A percentile compares a stretch with the other conserved stretches of the same genome.
phyloP scores from a whole-genome alignment of 1,140 invertebrate genomes.

The Globodera ellingtonae region DNA sequence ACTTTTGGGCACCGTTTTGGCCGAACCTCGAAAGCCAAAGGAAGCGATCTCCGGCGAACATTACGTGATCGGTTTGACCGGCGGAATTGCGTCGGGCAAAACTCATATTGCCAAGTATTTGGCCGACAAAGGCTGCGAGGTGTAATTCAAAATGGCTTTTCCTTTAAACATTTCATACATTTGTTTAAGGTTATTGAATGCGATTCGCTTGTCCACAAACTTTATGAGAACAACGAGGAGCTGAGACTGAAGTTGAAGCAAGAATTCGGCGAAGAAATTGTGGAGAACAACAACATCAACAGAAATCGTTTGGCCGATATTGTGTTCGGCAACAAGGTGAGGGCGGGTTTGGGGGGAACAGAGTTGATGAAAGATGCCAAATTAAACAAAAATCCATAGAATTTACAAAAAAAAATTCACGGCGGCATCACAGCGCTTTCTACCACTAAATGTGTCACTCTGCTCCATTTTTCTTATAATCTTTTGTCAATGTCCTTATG shows the following conservation, averaged over 20 bases:
- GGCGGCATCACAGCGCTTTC: too few species aligned
- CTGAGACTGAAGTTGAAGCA: conserved; percentile 76
- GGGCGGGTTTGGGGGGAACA: not conserved
- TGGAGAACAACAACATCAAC: conserved; percentile 74
- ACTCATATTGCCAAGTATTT: conserved; percentile 78
- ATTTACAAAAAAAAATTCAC: too few species aligned
- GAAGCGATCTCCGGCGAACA: conserved; percentile 68
- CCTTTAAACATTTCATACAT: not conserved
- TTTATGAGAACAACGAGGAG: conserved; percentile 78
- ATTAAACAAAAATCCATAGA: too few species aligned
- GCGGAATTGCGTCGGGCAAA: conserved; percentile 93
- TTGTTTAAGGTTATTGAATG: conserved; percentile 76
- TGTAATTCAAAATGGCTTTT: conserved; percentile 1
- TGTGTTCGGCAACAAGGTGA: conserved; percentile 80
- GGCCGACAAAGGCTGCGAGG: conserved; percentile 74
- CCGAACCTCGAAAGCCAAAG: conserved; percentile 53
- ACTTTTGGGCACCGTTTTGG: conserved; percentile 75
- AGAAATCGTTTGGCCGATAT: conserved; percentile 77
- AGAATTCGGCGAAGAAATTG: conserved; percentile 76
- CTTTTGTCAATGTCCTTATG: conserved; percentile 6
- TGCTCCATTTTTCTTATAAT: not conserved
- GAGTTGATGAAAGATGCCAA: not conserved
- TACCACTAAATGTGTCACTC: too few species aligned
- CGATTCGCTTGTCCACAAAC: conserved; percentile 84
- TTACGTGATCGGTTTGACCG: conserved; percentile 89